Percentiles rank a stretch among this genome's conserved stretches.
Conservation (phyloP, 2,113 vertebrate genomes). For the Tachycineta bicolor region DNA sequence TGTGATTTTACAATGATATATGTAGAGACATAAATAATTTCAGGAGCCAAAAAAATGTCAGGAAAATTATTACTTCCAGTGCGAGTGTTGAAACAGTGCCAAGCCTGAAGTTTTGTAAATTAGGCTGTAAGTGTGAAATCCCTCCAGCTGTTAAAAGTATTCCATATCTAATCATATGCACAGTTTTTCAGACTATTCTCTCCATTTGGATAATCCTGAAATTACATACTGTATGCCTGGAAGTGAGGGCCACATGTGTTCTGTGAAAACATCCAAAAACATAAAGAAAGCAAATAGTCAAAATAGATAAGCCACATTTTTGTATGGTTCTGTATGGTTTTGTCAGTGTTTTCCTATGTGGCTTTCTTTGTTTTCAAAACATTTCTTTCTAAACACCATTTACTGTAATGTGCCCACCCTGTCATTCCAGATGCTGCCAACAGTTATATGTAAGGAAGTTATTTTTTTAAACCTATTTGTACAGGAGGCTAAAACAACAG, state of each 20-base stretch:
- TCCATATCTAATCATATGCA: conserved; percentile 77
- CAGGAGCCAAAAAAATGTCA: conserved; percentile 60
- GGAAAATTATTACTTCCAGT: conserved; percentile 76
- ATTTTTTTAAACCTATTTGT: conserved; percentile 59
- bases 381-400: conserved; percentile 53
- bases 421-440: conserved; percentile 55
- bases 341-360: conserved; percentile 45
- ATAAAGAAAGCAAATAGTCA: conserved; percentile 56
- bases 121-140: conserved; percentile 81
- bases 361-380: conserved; percentile 56
- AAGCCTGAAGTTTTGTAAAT: conserved; percentile 76
- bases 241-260: conserved; percentile 43
- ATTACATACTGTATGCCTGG: conserved; percentile 36
- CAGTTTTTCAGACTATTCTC: conserved; percentile 65
- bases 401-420: conserved; percentile 57
- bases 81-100: conserved; percentile 73
- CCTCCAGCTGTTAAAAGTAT: conserved; percentile 83
- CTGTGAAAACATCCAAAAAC: conserved; percentile 56
- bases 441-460: conserved; percentile 36
- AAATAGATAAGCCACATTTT: conserved; percentile 59
- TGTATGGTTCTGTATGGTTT: conserved; percentile 26
- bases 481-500: conserved; percentile 58
- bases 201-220: conserved; percentile 64
- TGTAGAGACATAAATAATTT: conserved; percentile 71
- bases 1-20: conserved; percentile 62